phyloP scores from a whole-genome alignment of 2,888 invertebrate genomes.

The Druceiella hillmani region DNA sequence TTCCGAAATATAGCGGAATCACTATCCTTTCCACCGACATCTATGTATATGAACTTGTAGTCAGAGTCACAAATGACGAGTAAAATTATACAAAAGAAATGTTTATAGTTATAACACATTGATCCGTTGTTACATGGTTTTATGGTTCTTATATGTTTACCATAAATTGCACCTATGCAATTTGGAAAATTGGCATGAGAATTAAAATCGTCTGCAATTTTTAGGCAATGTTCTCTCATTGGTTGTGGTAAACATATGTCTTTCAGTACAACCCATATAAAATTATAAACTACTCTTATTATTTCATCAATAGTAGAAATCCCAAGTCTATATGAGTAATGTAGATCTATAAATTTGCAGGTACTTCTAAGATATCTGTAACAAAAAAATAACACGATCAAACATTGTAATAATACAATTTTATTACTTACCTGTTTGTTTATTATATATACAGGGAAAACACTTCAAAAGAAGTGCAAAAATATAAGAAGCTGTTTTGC shows the following conservation, averaged over 20 bases:
- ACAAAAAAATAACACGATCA: slow-evolving; percentile 16
- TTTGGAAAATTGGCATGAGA: slow-evolving; percentile 14
- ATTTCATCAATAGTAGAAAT: slow-evolving; percentile 8
- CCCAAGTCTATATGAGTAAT: slow-evolving; percentile 19
- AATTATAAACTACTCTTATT: slow-evolving; percentile 19
- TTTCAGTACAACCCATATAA: slow-evolving; percentile 16
- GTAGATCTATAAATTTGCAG: slow-evolving; percentile 20
- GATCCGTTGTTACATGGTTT: slow-evolving; percentile 14
- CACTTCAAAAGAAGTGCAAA: slow-evolving; percentile 12
- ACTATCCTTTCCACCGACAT: slow-evolving; percentile 14
- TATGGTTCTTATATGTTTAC: slow-evolving; percentile 12
- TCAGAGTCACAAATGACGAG: slow-evolving; percentile 16
- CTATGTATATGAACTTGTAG: slow-evolving; percentile 16
- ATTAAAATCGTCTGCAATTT: slow-evolving; percentile 18
- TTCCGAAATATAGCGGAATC: slow-evolving; percentile 16
- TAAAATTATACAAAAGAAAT: slow-evolving; percentile 15
- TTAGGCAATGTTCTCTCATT: slow-evolving; percentile 16
- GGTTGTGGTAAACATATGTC: slow-evolving; percentile 14
- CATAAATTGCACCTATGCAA: too few relatives aligned
- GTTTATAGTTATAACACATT: slow-evolving; percentile 11
- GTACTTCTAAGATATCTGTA: slow-evolving; percentile 18
- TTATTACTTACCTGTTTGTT: too few relatives aligned
- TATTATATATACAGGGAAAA: slow-evolving; percentile 16
- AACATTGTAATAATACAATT: too few relatives aligned
- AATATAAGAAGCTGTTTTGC: slow-evolving; percentile 20